Conservation (phyloP, 2,113 vertebrate genomes). For the Emydura subglobosa region DNA sequence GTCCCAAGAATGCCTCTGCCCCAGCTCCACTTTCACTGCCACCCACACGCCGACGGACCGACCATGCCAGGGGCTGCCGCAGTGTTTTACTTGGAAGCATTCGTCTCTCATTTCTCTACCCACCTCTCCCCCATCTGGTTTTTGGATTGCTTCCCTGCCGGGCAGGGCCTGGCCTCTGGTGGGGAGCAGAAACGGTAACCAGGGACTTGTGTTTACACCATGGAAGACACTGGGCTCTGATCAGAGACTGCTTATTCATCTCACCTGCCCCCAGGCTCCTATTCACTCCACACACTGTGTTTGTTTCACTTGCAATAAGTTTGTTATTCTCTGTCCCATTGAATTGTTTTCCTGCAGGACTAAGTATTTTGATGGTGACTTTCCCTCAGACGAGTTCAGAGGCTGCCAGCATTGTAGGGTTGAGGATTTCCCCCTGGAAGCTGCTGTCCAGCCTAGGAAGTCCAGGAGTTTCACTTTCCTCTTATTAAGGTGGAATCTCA, state of each 20-base stretch:
- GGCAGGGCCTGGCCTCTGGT: no score
- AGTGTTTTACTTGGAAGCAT: not conserved
- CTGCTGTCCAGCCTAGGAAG: constrained; percentile 8
- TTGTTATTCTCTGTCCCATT: constrained; percentile 56
- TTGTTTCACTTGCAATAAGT: constrained; percentile 69
- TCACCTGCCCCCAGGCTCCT: constrained; percentile 31
- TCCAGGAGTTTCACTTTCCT: constrained; percentile 1
- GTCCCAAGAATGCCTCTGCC: not conserved
- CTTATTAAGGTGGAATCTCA: constrained; percentile 51
- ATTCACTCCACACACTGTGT: constrained; percentile 35
- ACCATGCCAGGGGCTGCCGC: not conserved
- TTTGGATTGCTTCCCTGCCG: no score
- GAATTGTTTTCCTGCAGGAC: constrained; percentile 68
- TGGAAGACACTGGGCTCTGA: not conserved
- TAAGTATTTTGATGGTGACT: constrained; percentile 40
- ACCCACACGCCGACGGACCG: not conserved
- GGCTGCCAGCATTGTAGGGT: constrained; percentile 27
- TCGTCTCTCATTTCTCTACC: not conserved
- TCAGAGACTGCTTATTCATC: constrained; percentile 8
- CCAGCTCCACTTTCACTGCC: not conserved
- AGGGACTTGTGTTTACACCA: not conserved
- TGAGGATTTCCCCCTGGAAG: not conserved
- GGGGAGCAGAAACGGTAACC: not conserved
- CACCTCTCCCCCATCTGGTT: not conserved
- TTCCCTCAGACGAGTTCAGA: constrained; percentile 54